Evolutionary conservation across 2,888 invertebrate genomes (phyloP).

Genomic region (Lithophane leautieri): DNA sequence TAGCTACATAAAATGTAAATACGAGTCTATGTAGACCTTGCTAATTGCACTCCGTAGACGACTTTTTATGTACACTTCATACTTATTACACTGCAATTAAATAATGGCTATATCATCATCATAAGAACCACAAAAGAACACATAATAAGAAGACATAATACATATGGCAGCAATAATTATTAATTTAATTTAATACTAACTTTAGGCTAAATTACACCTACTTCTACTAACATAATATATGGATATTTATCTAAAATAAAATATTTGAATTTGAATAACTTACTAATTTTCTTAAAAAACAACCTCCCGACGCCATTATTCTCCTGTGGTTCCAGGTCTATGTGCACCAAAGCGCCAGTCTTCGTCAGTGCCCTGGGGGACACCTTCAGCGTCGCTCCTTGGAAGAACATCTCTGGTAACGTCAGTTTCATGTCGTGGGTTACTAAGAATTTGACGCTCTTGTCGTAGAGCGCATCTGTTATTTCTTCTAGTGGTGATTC

Average conservation of each 20-base stretch:
- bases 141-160: too few relatives aligned
- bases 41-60: not conserved
- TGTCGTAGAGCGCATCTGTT: slow-evolving; percentile 93
- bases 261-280: slow-evolving; percentile 73
- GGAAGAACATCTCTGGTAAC: slow-evolving; percentile 93
- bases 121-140: too few relatives aligned
- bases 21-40: not conserved
- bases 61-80: not conserved
- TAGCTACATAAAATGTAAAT: not conserved
- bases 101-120: not conserved
- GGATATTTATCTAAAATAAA: too few relatives aligned
- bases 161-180: too few relatives aligned
- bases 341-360: slow-evolving; percentile 93
- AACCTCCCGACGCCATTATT: slow-evolving; percentile 90
- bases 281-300: slow-evolving; percentile 93
- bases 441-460: slow-evolving; percentile 93
- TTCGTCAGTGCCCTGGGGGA: slow-evolving; percentile 94
- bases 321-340: slow-evolving; percentile 92
- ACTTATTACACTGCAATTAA: not conserved
- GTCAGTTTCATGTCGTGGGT: slow-evolving; percentile 94
- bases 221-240: too few relatives aligned
- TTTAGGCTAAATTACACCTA: too few relatives aligned
- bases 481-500: slow-evolving; percentile 94
- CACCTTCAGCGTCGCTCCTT: slow-evolving; percentile 93
- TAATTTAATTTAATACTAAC: too few relatives aligned